phyloP scores from a whole-genome alignment of 1,140 invertebrate species.

The Vanessa atalanta region DNA sequence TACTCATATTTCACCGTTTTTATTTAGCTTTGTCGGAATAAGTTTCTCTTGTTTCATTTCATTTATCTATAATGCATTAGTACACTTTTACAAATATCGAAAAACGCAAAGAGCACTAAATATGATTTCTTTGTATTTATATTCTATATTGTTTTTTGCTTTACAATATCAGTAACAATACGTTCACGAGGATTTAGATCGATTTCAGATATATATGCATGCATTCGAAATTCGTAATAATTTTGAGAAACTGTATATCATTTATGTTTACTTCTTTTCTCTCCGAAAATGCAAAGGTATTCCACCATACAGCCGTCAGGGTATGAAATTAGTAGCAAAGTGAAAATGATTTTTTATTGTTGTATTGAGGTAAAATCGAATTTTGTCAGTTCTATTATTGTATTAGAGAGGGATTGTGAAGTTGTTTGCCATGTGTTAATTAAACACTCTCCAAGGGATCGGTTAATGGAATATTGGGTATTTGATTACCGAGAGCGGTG shows the following conservation, averaged over 20 bases:
- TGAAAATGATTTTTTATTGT: background rate
- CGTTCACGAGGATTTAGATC: too few species aligned
- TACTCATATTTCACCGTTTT: conserved; percentile 32
- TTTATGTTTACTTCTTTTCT: too few species aligned
- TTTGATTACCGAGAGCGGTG: background rate
- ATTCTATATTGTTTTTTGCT: background rate
- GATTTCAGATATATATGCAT: too few species aligned
- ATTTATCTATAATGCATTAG: conserved; percentile 8
- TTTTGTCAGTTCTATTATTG: background rate
- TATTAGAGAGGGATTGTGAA: conserved; percentile 17
- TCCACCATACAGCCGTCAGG: too few species aligned
- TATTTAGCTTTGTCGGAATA: conserved; percentile 11
- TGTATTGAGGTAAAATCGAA: background rate
- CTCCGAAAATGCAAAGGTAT: too few species aligned
- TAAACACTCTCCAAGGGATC: conserved; percentile 11
- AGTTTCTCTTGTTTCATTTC: conserved; percentile 7
- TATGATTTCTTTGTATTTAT: background rate
- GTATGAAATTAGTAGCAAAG: too few species aligned
- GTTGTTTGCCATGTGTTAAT: conserved; percentile 21
- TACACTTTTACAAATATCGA: background rate
- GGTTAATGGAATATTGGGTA: background rate
- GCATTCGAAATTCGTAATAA: too few species aligned
- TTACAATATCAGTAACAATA: too few species aligned
- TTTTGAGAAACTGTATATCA: too few species aligned
- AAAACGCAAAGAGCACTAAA: background rate